A percentile compares a stretch with the other conserved stretches of the same genome.
These are phyloP conservation scores for Dolomedes plantarius DNA, from an alignment of 2,888 invertebrate species.

Conservation along the genomic window DNA sequence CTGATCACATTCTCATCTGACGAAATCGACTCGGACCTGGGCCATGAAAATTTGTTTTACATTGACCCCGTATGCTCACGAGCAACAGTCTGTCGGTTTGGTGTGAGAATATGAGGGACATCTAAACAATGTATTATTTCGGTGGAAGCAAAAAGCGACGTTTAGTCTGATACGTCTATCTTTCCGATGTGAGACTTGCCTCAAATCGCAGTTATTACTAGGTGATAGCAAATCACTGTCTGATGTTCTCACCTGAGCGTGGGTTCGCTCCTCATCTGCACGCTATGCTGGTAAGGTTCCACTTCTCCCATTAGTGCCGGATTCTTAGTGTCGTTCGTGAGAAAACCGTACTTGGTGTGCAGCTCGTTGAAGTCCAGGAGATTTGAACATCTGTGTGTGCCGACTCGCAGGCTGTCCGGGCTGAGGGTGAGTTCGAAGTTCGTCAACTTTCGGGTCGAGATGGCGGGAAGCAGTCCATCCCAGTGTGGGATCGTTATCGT, in stretches of 20 bases:
- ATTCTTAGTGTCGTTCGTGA: slow-evolving; percentile 75
- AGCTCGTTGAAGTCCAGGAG: slow-evolving; percentile 75
- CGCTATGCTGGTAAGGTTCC: slow-evolving; percentile 76
- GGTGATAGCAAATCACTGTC: too few species aligned
- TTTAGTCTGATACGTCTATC: too few species aligned
- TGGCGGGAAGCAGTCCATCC: slow-evolving; percentile 77
- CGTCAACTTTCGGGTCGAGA: slow-evolving; percentile 76
- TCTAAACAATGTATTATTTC: too few species aligned
- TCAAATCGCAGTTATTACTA: too few species aligned
- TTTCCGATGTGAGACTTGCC: too few species aligned
- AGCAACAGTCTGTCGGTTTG: too few species aligned
- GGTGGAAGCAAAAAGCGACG: too few species aligned
- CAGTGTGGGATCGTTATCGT: slow-evolving; percentile 76
- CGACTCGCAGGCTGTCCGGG: slow-evolving; percentile 76
- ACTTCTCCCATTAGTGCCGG: slow-evolving; percentile 74
- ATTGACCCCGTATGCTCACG: too few species aligned
- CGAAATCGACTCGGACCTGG: too few species aligned
- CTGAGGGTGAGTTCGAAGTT: slow-evolving; percentile 77
- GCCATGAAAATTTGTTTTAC: too few species aligned
- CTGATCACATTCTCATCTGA: too few species aligned
- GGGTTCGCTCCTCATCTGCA: slow-evolving; percentile 73
- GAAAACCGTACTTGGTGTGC: slow-evolving; percentile 75
- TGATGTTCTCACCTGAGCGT: slow-evolving; percentile 63
- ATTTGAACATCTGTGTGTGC: slow-evolving; percentile 77
- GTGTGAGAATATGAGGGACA: too few species aligned